A percentile compares a stretch with the other conserved stretches of the same genome.
These are phyloP conservation scores for Eutolmus rufibarbis DNA, from an alignment of 2,888 invertebrate species.

Conservation along the genomic window DNA sequence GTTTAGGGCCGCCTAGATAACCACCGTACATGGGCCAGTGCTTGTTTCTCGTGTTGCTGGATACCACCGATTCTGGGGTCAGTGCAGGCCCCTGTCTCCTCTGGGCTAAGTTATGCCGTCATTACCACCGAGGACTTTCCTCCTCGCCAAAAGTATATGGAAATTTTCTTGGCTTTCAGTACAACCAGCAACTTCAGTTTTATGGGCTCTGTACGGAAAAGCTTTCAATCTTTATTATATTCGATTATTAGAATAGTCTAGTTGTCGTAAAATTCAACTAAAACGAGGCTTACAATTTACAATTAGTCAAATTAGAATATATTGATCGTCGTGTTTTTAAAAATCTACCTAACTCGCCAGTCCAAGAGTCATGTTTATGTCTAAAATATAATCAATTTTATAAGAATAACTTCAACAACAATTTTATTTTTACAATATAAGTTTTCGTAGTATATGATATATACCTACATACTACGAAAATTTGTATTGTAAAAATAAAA, in stretches of 20 bases:
- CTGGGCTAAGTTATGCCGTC: background rate
- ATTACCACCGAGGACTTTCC: background rate
- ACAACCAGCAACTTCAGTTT: background rate
- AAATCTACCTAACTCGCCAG: too few species aligned
- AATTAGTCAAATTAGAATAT: too few species aligned
- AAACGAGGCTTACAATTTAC: background rate
- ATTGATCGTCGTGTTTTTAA: too few species aligned
- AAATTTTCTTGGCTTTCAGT: background rate
- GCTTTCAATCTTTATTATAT: background rate
- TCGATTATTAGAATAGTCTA: background rate
- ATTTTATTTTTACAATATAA: too few species aligned
- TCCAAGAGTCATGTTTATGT: too few species aligned
- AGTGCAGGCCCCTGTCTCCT: background rate
- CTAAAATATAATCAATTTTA: too few species aligned
- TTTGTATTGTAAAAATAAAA: too few species aligned
- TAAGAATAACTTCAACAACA: too few species aligned
- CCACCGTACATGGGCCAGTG: slow-evolving; percentile 23
- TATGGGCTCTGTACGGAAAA: background rate
- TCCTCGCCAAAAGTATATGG: background rate
- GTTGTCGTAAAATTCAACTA: background rate
- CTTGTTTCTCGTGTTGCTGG: slow-evolving; percentile 9
- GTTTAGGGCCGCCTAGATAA: slow-evolving; percentile 28
- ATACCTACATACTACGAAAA: too few species aligned
- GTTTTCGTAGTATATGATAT: too few species aligned
- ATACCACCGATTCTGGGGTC: background rate